These are phyloP conservation scores for Sceloporus tristichus DNA, from an alignment of 2,113 vertebrate species.

Conservation along the genomic window DNA sequence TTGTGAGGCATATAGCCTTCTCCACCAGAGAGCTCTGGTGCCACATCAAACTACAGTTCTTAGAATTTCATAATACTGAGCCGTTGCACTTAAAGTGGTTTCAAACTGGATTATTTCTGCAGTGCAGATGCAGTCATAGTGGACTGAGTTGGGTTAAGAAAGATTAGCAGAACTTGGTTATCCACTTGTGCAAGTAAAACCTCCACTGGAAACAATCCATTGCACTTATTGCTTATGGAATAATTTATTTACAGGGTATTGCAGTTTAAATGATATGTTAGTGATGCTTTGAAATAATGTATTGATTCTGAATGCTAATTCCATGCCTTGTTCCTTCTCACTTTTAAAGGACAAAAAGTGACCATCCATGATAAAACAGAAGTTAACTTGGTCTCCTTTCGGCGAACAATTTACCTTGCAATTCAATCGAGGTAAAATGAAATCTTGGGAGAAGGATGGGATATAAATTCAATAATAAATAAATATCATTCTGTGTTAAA, in stretches of 20 bases:
- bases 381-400: slow-evolving; percentile 96
- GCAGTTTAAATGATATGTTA: neutral
- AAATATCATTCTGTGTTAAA: neutral
- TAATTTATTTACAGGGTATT: neutral
- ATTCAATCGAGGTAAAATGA: slow-evolving; percentile 95
- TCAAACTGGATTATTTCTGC: no score
- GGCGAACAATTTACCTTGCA: slow-evolving; percentile 97
- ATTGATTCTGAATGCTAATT: neutral
- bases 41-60: no score
- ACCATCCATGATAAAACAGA: slow-evolving; percentile 98
- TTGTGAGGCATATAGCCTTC: no score
- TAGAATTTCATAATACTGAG: no score
- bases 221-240: neutral
- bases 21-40: no score
- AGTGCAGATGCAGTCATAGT: no score
- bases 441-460: neutral
- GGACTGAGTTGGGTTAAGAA: neutral
- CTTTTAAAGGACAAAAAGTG: slow-evolving; percentile 87
- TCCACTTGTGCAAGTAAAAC: neutral
- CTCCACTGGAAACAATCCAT: neutral
- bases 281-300: neutral
- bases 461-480: neutral
- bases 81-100: no score
- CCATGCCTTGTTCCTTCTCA: slow-evolving; percentile 5
- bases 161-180: neutral